These are phyloP conservation scores for Tenebrio molitor DNA, from an alignment of 1,140 invertebrate genomes.

Conservation along the genomic window DNA sequence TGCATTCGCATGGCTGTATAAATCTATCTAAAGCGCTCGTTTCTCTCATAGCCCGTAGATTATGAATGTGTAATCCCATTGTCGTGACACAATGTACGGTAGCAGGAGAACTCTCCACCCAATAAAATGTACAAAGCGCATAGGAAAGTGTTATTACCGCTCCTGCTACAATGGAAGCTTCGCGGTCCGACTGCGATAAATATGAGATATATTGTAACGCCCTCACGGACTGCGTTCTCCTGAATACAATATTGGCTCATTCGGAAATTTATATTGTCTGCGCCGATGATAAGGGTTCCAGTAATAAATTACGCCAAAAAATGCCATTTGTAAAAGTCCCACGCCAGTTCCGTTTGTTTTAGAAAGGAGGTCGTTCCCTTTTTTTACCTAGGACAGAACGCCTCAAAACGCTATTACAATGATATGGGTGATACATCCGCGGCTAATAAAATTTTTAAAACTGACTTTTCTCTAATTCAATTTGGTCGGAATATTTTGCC, in stretches of 20 bases:
- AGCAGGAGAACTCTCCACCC: constrained; percentile 52
- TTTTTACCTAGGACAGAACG: constrained; percentile 4
- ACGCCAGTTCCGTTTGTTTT: constrained; percentile 57
- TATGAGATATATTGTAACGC: constrained; percentile 61
- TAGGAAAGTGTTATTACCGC: constrained; percentile 63
- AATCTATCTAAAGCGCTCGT: constrained; percentile 36
- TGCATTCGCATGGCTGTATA: constrained; percentile 34
- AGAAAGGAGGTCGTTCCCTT: constrained; percentile 39
- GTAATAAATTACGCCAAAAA: constrained; percentile 64
- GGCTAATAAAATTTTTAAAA: constrained; percentile 26
- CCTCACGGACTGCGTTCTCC: constrained; percentile 48
- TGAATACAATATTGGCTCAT: constrained; percentile 61
- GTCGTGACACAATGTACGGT: constrained; percentile 57
- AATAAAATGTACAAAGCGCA: constrained; percentile 63
- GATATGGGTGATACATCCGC: constrained; percentile 30
- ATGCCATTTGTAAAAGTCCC: constrained; percentile 62
- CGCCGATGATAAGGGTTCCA: constrained; percentile 63
- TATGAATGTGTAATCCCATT: constrained; percentile 63
- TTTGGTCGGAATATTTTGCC: no score
- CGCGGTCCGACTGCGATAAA: constrained; percentile 57
- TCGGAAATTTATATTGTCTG: constrained; percentile 64
- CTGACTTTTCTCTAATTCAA: background rate
- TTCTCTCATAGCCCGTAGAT: constrained; percentile 49
- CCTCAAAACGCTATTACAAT: constrained; percentile 26
- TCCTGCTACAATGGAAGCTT: constrained; percentile 52